Evolutionary conservation across 2,888 invertebrate genomes (phyloP).

Genomic region (Nomada ferruginata): DNA sequence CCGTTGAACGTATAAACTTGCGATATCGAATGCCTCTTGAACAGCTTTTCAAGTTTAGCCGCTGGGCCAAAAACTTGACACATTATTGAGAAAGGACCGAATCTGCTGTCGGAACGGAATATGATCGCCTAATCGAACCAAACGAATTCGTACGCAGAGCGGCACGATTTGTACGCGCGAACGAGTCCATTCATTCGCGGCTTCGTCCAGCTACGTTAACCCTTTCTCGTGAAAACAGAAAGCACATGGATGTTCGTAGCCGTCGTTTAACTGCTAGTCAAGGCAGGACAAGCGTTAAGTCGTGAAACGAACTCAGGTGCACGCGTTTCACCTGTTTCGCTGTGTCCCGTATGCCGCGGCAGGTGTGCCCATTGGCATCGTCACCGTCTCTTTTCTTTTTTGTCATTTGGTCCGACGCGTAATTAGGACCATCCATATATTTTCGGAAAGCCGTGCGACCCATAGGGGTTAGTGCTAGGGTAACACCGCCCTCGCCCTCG

Average conservation of each 20-base stretch:
- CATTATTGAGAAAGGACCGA: neutral
- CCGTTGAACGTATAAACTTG: conserved; percentile 82
- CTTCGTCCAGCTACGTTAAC: neutral
- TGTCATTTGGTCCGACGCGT: conserved; percentile 15
- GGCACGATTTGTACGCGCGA: conserved; percentile 12
- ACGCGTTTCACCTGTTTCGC: conserved; percentile 80
- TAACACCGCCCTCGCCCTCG: conserved; percentile 15
- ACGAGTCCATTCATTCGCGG: conserved; percentile 20
- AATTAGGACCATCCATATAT: conserved; percentile 55
- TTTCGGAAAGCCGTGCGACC: conserved; percentile 32
- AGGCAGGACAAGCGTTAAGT: conserved; percentile 74
- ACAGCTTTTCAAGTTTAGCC: conserved; percentile 10
- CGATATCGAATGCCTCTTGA: conserved; percentile 36
- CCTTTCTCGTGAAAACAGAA: conserved; percentile 4
- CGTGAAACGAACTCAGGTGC: conserved; percentile 80
- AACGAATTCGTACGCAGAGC: conserved; percentile 37
- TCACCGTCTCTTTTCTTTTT: conserved; percentile 56
- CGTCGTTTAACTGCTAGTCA: conserved; percentile 49
- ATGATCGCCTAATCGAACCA: conserved; percentile 54
- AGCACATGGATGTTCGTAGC: neutral
- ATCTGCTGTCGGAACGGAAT: neutral
- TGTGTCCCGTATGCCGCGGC: conserved; percentile 82
- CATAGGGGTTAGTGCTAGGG: conserved; percentile 2
- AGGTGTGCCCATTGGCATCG: conserved; percentile 74
- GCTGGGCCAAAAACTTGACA: neutral